These are phyloP conservation scores for Ciconia nigra DNA, from an alignment of 2,797 vertebrate species.

Conservation along the genomic window DNA sequence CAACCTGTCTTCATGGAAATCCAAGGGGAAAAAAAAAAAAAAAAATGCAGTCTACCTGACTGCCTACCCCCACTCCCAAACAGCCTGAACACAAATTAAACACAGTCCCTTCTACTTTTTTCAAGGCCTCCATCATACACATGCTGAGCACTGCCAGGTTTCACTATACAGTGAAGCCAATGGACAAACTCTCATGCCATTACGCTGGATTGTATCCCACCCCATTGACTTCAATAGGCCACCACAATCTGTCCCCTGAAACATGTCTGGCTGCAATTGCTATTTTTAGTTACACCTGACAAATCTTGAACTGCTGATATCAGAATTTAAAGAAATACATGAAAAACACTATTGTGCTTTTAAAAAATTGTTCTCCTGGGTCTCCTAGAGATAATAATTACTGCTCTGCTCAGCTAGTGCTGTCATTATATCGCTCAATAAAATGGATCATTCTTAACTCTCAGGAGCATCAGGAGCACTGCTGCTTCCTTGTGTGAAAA, in stretches of 20 bases:
- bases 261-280: background rate
- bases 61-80: background rate
- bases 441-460: slow-evolving; percentile 76
- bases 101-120: background rate
- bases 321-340: slow-evolving; percentile 43
- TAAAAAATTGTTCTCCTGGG: slow-evolving; percentile 71
- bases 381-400: slow-evolving; percentile 77
- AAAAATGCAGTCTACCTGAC: background rate
- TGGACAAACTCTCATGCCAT: background rate
- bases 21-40: too few relatives aligned
- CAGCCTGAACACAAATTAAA: background rate
- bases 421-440: slow-evolving; percentile 77
- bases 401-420: slow-evolving; percentile 65
- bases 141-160: background rate
- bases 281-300: slow-evolving; percentile 59
- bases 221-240: background rate
- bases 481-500: slow-evolving; percentile 62
- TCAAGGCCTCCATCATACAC: background rate
- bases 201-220: background rate
- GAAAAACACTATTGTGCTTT: slow-evolving; percentile 76
- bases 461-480: slow-evolving; percentile 61
- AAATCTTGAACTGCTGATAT: slow-evolving; percentile 63
- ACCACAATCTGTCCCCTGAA: slow-evolving; percentile 12
- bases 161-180: background rate
- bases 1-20: background rate